These are phyloP conservation scores for Habrosyne pyritoides DNA, from an alignment of 2,888 invertebrate genomes.

Conservation along the genomic window DNA sequence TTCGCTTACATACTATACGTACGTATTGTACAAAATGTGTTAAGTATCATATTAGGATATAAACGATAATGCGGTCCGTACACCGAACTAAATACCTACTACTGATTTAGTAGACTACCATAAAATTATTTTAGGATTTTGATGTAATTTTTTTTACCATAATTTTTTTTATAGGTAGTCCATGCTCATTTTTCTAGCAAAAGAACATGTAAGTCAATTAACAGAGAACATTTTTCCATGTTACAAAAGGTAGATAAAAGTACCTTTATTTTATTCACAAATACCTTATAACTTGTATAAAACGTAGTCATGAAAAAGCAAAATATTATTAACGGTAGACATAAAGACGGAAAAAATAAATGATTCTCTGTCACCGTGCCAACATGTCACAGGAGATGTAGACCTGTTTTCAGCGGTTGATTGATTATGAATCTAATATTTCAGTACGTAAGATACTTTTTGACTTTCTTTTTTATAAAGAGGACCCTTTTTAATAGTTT, in stretches of 20 bases:
- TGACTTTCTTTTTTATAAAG: background rate
- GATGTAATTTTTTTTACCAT: no score
- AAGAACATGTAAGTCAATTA: no score
- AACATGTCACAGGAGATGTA: constrained; percentile 31
- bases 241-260: background rate
- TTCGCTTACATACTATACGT: background rate
- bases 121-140: no score
- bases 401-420: constrained; percentile 23
- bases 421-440: constrained; percentile 28
- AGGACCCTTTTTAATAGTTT: constrained; percentile 4
- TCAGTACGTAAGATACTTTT: background rate
- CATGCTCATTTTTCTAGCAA: no score
- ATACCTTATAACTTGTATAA: background rate
- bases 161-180: no score
- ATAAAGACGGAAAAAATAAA: constrained; percentile 21
- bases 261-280: background rate
- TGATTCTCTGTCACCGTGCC: constrained; percentile 44
- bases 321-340: background rate
- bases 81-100: no score
- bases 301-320: background rate
- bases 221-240: background rate
- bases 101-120: no score
- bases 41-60: background rate
- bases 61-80: no score
- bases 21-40: background rate